Base-by-base conservation (phyloP, 2,113 vertebrate genomes). In the Coreoperca whiteheadi region DNA sequence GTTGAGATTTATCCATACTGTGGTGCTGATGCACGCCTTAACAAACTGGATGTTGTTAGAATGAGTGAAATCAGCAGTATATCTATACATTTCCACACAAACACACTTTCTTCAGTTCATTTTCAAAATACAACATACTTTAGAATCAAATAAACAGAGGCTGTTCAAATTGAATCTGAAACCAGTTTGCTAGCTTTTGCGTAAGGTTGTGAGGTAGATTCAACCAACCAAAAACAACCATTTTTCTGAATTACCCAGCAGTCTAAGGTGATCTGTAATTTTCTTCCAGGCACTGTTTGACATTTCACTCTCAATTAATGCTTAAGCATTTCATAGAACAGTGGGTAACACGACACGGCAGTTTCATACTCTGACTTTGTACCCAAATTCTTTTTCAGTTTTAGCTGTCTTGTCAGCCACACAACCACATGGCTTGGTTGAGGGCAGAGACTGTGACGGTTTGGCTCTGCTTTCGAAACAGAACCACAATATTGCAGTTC, bases 401-500 rank as follows among this genome's bases (percentile, higher is more conserved):
- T 69, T 9, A 20, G 28, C 25, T 37, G 23, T 28, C 25, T 77
- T 43, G 14, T 59, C 63, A 67, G 15, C 48, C 32, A 8, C 37
- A 8, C 65, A 30, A 4, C 12, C n/a, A 4, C 41, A 16, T 8
- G 14, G 14, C 20, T 41, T 34, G 32, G 9, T 37, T 57, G 11
- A 59, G 41, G 15, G 37, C 48, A 63, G 2, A 51, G 48, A 25
- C 25, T 59, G 1, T 30, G 60, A 74, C 3, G 10, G 30, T 56
- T 41, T 48, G 43, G 20, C 59, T 18, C 28, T 18, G 50, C 34
- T n/a, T 82, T 43, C 46, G 68, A 60, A 74, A 54, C 73, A 63
- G 34, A 65, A 75, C 72, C 77, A 71, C 65, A 68, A 20, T 67
- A 66, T 64, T 65, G 21, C 25, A 48, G 48, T 73, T 84, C 56